Base-by-base conservation (phyloP, 2,797 vertebrate species). In the Pangasius djambal region DNA sequence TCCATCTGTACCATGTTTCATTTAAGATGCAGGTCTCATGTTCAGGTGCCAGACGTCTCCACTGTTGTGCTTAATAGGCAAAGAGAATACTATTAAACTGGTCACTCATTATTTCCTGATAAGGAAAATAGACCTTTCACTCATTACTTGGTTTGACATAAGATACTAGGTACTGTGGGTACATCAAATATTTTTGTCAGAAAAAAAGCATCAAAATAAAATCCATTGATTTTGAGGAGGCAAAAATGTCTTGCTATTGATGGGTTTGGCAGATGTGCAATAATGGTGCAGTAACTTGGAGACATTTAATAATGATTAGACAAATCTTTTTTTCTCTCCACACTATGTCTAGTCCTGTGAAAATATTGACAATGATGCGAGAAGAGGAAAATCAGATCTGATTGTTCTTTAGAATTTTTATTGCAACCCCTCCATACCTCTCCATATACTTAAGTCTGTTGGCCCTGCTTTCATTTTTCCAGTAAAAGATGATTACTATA, bases 41-140 rank as follows among this genome's bases (percentile, higher is more conserved):
- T 89, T 88, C 84, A 91, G 86, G 87, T 92, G 87, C 89, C 90
- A 89, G 89, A 88, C 89, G 83, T 88, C 75, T 92, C 77, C 69
- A 88, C 77, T 87, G 57, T 88, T 91, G 86, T 83, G 86, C 55
- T 89, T 91, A 91, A 88, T 86, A 57, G 86, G 84, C 82, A 91
- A 77, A 82, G 86, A 83, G 44, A 82, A 74, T 61, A 86, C 63
- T 86, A 74, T 69, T 89, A 22, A 65, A 88, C 7, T 69, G 67
- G 72, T 88, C n/a, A 55, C 55, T 31, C 82, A 61, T 85, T 87
- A 88, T 86, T 86, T 86, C 82, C 31, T 86, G 77, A 86, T 86
- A 78, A 79, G 74, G 70, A 87, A 83, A 84, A 65, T 88, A 74
- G 57, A 77, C 74, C 61, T 85, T 84, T 86, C 69, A 65, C 59